A percentile compares a stretch with the other conserved stretches of the same genome.
Conservation (phyloP, 2,797 vertebrate genomes). For the Syndactyla subalaris region DNA sequence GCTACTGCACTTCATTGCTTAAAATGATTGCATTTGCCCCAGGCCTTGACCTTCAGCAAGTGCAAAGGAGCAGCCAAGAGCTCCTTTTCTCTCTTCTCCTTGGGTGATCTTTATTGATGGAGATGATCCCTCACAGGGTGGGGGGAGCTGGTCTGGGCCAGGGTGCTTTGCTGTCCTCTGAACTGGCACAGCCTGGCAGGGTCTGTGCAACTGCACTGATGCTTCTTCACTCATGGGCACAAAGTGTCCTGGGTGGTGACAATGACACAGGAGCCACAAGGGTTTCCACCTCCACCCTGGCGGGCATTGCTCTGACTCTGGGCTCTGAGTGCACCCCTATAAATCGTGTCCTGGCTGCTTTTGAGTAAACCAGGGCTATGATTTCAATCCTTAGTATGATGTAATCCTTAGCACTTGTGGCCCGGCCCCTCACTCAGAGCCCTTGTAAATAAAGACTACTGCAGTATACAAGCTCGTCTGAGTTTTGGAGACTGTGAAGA, state of each 20-base stretch:
- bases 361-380: neutral
- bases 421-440: neutral
- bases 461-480: neutral
- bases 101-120: neutral
- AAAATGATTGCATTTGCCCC: neutral
- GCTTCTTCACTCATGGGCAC: neutral
- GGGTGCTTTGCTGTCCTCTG: neutral
- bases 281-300: neutral
- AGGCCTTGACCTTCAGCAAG: neutral
- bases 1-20: neutral
- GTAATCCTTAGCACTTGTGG: neutral
- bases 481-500: neutral
- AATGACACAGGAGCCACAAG: neutral
- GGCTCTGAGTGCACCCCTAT: neutral
- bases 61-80: neutral
- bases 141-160: neutral
- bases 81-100: neutral
- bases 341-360: neutral
- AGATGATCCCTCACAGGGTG: neutral
- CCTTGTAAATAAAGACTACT: slow-evolving; percentile 14
- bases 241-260: neutral
- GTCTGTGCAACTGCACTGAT: neutral
- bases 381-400: neutral
- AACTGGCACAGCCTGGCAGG: neutral
- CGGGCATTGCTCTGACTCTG: neutral